A percentile compares a stretch with the other conserved stretches of the same genome.
Conservation (phyloP, 2,888 invertebrate species). For the Trichopria drosophilae region DNA sequence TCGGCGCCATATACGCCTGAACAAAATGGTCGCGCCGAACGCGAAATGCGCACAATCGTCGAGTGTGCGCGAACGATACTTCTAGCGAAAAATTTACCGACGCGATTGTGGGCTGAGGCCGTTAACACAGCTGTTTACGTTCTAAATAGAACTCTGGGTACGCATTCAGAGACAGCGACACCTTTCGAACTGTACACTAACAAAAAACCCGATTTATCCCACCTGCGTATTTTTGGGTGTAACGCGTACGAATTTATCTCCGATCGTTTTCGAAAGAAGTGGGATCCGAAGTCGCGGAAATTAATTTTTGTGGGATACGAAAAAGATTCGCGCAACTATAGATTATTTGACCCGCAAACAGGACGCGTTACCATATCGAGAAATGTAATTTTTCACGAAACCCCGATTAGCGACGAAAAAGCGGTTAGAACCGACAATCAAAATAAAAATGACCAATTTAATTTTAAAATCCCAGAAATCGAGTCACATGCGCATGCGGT, state of each 20-base stretch:
- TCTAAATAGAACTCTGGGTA: constrained; percentile 38
- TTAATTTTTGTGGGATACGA: constrained; percentile 37
- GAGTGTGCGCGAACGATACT: no score
- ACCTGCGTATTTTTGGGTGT: constrained; percentile 39
- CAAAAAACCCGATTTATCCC: constrained; percentile 35
- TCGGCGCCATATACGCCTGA: no score
- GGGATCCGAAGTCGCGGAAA: constrained; percentile 24
- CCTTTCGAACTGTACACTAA: constrained; percentile 37
- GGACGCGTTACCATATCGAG: constrained; percentile 1
- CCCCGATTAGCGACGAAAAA: neutral
- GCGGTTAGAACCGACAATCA: no score
- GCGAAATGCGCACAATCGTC: no score
- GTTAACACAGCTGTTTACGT: constrained; percentile 45
- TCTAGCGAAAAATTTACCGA: no score
- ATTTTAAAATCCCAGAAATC: no score
- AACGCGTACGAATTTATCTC: constrained; percentile 29
- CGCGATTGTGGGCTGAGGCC: constrained; percentile 53
- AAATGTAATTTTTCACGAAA: constrained; percentile 5
- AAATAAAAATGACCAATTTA: no score
- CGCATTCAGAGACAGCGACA: constrained; percentile 13
- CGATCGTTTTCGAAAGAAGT: constrained; percentile 24
- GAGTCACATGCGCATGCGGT: no score
- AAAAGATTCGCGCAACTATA: constrained; percentile 30
- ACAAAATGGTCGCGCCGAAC: no score
- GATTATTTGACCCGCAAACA: constrained; percentile 27